These are phyloP conservation scores for Anabas testudineus DNA, from an alignment of 2,797 vertebrate genomes.

Conservation along the genomic window DNA sequence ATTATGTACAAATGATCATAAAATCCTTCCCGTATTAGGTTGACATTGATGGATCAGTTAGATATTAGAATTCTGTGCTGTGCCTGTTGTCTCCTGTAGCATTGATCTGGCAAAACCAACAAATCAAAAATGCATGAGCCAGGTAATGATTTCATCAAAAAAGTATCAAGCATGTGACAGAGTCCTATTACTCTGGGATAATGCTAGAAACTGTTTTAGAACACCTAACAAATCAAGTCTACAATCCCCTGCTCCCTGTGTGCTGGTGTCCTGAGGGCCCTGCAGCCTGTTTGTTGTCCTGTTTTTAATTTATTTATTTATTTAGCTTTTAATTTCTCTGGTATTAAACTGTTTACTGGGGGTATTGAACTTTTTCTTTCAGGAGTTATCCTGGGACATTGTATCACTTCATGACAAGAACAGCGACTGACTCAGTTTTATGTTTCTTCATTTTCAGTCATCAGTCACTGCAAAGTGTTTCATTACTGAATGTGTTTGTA, in stretches of 20 bases:
- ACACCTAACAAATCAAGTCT: slow-evolving; percentile 35
- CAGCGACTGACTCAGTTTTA: not conserved
- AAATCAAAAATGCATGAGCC: slow-evolving; percentile 61
- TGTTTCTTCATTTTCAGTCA: not conserved
- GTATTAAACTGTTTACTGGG: not conserved
- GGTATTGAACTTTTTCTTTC: not conserved
- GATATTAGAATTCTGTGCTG: slow-evolving; percentile 31
- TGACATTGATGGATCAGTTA: not conserved
- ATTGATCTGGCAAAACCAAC: slow-evolving; percentile 55
- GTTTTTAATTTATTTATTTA: not conserved
- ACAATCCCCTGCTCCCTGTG: not conserved
- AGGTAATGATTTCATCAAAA: slow-evolving; percentile 56
- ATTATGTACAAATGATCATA: not conserved
- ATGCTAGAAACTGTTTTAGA: slow-evolving; percentile 34
- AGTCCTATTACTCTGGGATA: slow-evolving; percentile 34
- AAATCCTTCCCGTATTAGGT: not conserved
- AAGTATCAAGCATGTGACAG: slow-evolving; percentile 42
- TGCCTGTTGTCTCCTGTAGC: slow-evolving; percentile 32
- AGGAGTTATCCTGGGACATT: not conserved
- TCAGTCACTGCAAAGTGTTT: not conserved
- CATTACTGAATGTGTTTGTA: not conserved
- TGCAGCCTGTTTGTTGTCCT: not conserved
- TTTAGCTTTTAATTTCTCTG: not conserved
- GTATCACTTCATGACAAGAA: not conserved
- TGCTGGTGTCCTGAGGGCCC: not conserved